Percentiles rank a stretch among this genome's conserved stretches.
phyloP scores from a whole-genome alignment of 1,140 invertebrate genomes.

The Dinoponera quadriceps region DNA sequence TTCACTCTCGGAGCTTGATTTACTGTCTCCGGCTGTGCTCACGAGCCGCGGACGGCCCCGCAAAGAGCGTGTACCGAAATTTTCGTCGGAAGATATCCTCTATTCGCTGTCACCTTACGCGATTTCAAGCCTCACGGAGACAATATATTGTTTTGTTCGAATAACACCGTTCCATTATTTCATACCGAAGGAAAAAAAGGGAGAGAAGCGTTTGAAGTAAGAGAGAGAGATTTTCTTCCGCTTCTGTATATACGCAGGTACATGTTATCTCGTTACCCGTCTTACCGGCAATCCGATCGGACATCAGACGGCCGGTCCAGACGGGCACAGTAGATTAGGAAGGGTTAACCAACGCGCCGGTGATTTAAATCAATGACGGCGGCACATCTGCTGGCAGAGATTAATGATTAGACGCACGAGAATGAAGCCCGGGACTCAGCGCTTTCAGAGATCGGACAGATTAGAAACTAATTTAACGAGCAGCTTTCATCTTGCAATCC shows the following conservation, averaged over 20 bases:
- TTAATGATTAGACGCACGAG: constrained; percentile 77
- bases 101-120: constrained; percentile 50
- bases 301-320: constrained; percentile 60
- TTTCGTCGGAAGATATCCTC: constrained; percentile 68
- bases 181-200: too few relatives aligned
- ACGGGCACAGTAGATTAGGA: constrained; percentile 73
- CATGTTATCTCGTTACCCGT: constrained; percentile 70
- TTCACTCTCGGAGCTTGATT: constrained; percentile 78
- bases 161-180: too few relatives aligned
- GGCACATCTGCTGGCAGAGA: constrained; percentile 79
- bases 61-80: constrained; percentile 80
- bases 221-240: constrained; percentile 44
- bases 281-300: constrained; percentile 64
- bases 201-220: constrained; percentile 14
- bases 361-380: constrained; percentile 80
- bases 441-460: constrained; percentile 76
- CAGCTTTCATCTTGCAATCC: constrained; percentile 77
- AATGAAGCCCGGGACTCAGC: constrained; percentile 72
- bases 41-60: constrained; percentile 73
- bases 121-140: constrained; percentile 1
- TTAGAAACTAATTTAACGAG: constrained; percentile 81
- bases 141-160: too few relatives aligned
- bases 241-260: constrained; percentile 60
- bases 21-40: constrained; percentile 74
- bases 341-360: constrained; percentile 73